These are phyloP conservation scores for Grus americana DNA, from an alignment of 2,113 vertebrate genomes.

Conservation along the genomic window DNA sequence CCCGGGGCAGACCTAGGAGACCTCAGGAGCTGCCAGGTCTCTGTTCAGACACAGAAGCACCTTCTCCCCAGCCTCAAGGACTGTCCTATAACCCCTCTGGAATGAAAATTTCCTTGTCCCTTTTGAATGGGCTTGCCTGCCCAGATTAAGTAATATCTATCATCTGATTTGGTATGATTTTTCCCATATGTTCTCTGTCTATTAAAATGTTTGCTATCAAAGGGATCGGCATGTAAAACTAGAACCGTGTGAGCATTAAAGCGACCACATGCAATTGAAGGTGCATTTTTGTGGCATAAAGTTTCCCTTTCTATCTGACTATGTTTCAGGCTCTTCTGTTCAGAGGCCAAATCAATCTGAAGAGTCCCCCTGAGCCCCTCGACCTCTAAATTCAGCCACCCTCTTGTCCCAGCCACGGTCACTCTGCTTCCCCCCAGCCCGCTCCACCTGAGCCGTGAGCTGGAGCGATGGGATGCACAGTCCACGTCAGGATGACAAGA, in stretches of 20 bases:
- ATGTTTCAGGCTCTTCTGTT: not conserved
- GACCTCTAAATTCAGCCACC: not conserved
- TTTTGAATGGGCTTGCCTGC: not conserved
- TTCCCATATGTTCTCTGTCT: not conserved
- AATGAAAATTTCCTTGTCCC: not conserved
- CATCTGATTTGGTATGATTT: conserved; percentile 28
- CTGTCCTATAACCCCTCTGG: not conserved
- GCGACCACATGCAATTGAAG: not conserved
- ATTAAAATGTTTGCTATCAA: conserved; percentile 4
- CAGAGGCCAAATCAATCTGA: not conserved
- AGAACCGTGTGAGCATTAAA: conserved; percentile 34
- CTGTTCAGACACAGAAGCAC: not conserved
- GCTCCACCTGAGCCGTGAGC: not conserved
- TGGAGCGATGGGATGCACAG: fast-evolving
- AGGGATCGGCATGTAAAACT: conserved; percentile 16
- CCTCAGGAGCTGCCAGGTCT: not conserved
- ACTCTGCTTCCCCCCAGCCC: not conserved
- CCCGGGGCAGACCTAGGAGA: not conserved
- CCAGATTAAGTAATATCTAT: not conserved
- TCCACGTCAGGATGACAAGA: not conserved
- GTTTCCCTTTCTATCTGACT: not conserved
- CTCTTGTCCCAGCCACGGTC: not conserved
- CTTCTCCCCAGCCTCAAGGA: not conserved
- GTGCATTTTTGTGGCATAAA: conserved; percentile 8
- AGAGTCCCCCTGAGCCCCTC: not conserved